Evolutionary conservation across 2,888 invertebrate genomes (phyloP).

Genomic region (Drosophila phalerata): DNA sequence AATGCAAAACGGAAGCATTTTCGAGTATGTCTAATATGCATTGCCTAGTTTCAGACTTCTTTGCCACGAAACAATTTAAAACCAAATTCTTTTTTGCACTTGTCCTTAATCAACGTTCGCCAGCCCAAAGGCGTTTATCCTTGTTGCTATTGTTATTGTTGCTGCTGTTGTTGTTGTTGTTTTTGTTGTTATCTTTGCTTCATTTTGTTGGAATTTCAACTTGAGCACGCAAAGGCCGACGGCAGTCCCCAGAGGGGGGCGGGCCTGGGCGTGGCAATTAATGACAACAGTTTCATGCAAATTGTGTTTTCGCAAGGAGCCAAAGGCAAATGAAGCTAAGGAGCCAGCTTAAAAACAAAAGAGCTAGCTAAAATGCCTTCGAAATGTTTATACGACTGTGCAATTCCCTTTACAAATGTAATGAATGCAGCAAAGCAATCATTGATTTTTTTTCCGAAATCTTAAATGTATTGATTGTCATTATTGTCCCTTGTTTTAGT

Average conservation of each 20-base stretch:
- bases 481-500: too few relatives aligned
- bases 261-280: constrained; percentile 67
- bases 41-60: constrained; percentile 51
- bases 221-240: constrained; percentile 71
- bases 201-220: constrained; percentile 75
- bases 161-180: constrained; percentile 2
- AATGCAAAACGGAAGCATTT: constrained; percentile 61
- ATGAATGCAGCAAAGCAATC: too few relatives aligned
- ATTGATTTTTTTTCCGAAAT: too few relatives aligned
- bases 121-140: constrained; percentile 56
- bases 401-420: not conserved
- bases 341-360: constrained; percentile 6
- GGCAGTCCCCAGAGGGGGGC: constrained; percentile 4
- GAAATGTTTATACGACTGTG: not conserved
- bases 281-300: constrained; percentile 56
- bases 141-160: constrained; percentile 25
- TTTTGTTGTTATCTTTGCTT: constrained; percentile 69
- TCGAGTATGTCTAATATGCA: constrained; percentile 48
- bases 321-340: constrained; percentile 27
- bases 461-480: not conserved
- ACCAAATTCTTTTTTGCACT: constrained; percentile 62
- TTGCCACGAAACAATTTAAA: constrained; percentile 56
- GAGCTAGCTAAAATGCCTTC: not conserved
- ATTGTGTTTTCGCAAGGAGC: constrained; percentile 49
- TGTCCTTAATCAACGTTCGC: constrained; percentile 70